Evolutionary conservation across 2,888 invertebrate species (phyloP).

Genomic region (Cryptosula pallasiana): DNA sequence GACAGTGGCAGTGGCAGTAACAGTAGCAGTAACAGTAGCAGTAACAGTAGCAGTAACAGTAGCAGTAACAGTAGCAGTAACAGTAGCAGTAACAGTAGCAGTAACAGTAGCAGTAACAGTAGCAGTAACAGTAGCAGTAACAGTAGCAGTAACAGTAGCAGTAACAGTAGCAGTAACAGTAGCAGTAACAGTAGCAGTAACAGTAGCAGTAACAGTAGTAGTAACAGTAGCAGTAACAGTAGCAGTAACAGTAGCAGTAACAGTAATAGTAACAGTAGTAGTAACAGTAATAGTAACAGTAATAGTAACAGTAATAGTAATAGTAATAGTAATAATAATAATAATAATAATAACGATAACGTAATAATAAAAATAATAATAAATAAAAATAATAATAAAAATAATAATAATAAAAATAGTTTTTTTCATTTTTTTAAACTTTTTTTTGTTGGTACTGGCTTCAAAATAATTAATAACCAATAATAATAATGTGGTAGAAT

Average conservation of each 20-base stretch:
- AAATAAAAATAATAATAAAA: too few relatives aligned
- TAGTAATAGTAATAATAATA: not conserved
- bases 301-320: not conserved
- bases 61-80: not conserved
- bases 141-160: not conserved
- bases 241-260: not conserved
- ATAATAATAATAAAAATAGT: too few relatives aligned
- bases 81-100: not conserved
- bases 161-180: not conserved
- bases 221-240: not conserved
- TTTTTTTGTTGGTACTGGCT: too few relatives aligned
- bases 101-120: not conserved
- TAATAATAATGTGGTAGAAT: too few relatives aligned
- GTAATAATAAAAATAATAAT: too few relatives aligned
- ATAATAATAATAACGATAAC: too few relatives aligned
- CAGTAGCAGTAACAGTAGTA: not conserved
- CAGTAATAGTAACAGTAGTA: not conserved
- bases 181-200: not conserved
- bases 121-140: not conserved
- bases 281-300: not conserved
- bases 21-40: not conserved
- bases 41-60: not conserved
- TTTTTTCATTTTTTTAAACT: too few relatives aligned
- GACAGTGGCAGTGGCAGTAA: not conserved
- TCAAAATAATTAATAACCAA: too few relatives aligned